Base-by-base conservation (phyloP, 1,140 invertebrate genomes). In the Cydia fagiglandana region DNA sequence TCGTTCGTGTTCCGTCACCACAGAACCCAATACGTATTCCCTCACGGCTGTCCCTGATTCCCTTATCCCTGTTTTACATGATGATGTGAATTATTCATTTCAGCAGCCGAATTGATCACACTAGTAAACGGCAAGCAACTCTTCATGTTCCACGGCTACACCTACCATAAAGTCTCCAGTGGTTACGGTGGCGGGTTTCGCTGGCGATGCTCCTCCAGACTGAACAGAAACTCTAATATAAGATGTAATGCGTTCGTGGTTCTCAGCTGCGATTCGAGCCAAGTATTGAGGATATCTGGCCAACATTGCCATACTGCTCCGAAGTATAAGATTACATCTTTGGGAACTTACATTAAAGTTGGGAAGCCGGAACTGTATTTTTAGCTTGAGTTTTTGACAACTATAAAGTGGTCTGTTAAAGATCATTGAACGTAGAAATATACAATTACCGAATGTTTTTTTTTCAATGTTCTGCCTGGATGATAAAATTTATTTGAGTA, bases 221-320 rank as follows among this genome's bases (percentile, higher is more conserved):
- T 61, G 17, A n/a, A 9, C 2, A 61, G n/a, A 20, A 10, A 9
- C 6, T 24, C 2, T 61, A 47, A 47, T 12, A 1, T 47, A 15
- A n/a, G 56, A 24, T 87, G 84, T 75, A 76, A 74, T 53, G 82
- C 84, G 0, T 84, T 78, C 61, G 79, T 82, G 0, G 79, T 86
- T n/a, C 47, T 87, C 2, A 76, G 78, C 5, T 68, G 77, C 45
- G 77, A 84, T n/a, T 77, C 73, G 15, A 47, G 76, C 34, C 56
- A 12, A 4, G 61, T 82, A 6, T 30, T 80, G 3, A 81, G 78
- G 17, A 28, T 74, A 24, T 30, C 41, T 10, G 79, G 77, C 4
- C 10, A 53, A 7, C 83, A 86, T 75, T 74, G 75, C 24, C 84
- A 86, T 50, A 73, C 75, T 34, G 79, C 81, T 9, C 81, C 85